Evolutionary conservation across 1,140 invertebrate species (phyloP), one percentile per base, ranked within the genome.

Genomic region (Globodera ellingtonae): DNA sequence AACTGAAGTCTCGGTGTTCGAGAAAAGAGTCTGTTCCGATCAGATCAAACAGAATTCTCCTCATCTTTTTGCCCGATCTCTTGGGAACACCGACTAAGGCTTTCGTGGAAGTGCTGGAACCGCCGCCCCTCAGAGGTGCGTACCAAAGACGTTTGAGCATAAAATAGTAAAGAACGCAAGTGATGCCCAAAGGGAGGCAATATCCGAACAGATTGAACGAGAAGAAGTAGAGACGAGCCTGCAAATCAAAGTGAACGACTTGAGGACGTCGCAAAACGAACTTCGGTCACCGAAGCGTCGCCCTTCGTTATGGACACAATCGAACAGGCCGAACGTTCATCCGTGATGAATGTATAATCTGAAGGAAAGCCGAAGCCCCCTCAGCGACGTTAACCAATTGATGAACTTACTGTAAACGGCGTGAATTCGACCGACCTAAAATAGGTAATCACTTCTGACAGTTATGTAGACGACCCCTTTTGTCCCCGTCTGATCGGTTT

Each of bases 131-230:
- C 21, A 82, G 50, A 3, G 86, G 75, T 87, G 85, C 75, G 88
- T 94, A 93, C 95, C 95, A 97, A 78, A 97, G 91, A 70, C 94
- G 92, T 79, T 93, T 92, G 85, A 98, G 90, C 94, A 98, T 95
- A 82, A 94, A 92, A 87, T 96, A 92, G 90, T 98, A 98, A 66
- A 98, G 91, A 67, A 94, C 92, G 87, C 93, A 94, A 85, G 96
- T 96, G 81, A 96, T 90, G n/a, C 93, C 92, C 89, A 91, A 84
- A 15, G 91, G 91, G 52, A 91, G 80, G 8, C 90, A 80, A 83
- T 91, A 91, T 18, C 90, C 91, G 77, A 91, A 91, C n/a, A 87
- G 83, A 73, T 91, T 90, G 84, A 91, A 91, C 8, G 84, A 88
- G 18, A 82, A 85, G 80, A 90, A 90, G 80, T 91, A 91, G 10